Percentiles rank a stretch among this genome's conserved stretches.
phyloP scores from a whole-genome alignment of 2,888 invertebrate genomes.

The Rhaphigaster nebulosa region DNA sequence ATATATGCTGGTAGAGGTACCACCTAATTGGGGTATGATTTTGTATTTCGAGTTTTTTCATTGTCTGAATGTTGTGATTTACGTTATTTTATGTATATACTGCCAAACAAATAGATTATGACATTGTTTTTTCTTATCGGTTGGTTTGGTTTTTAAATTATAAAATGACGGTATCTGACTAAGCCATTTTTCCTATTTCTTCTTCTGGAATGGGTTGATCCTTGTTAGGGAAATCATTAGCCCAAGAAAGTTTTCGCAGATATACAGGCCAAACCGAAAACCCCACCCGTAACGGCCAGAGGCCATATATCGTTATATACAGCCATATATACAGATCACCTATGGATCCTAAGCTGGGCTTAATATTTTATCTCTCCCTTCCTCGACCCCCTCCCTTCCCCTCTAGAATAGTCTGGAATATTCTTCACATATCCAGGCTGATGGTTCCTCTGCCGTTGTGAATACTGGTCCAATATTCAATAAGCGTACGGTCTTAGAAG shows the following conservation, averaged over 20 bases:
- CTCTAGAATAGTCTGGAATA: not conserved
- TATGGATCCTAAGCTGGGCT: constrained; percentile 29
- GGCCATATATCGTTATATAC: not conserved
- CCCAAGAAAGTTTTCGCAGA: not conserved
- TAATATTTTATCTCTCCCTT: constrained; percentile 7
- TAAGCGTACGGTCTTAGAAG: not conserved
- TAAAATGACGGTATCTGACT: not conserved
- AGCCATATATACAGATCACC: too few species aligned
- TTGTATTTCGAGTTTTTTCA: too few species aligned
- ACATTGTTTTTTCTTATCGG: too few species aligned
- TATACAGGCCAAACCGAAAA: not conserved
- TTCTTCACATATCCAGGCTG: constrained; percentile 2
- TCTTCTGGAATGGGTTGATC: not conserved
- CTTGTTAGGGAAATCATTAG: not conserved
- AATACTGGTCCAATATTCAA: constrained; percentile 36
- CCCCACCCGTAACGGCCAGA: not conserved
- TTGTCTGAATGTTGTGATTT: too few species aligned
- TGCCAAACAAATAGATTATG: too few species aligned
- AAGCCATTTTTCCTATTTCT: not conserved
- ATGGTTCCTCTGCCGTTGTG: not conserved
- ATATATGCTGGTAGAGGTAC: too few species aligned
- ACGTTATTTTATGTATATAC: too few species aligned
- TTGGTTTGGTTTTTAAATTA: too few species aligned
- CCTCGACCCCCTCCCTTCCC: not conserved
- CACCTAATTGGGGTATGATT: too few species aligned